These are phyloP conservation scores for Nomada fabriciana DNA, from an alignment of 2,888 invertebrate genomes.

Conservation along the genomic window DNA sequence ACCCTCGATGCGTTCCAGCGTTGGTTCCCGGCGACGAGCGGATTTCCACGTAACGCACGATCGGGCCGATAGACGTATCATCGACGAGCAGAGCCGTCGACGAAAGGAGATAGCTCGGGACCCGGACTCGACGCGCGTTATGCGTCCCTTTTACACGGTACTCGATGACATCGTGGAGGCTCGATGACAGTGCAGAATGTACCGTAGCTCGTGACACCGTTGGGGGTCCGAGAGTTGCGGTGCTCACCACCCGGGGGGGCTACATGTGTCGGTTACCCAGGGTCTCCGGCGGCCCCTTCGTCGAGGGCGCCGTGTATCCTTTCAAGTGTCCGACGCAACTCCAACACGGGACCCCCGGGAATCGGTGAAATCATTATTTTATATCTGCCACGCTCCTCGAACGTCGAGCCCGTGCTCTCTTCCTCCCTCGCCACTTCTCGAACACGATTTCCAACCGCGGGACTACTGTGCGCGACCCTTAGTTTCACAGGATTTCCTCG, in stretches of 20 bases:
- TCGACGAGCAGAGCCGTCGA: neutral
- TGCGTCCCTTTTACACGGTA: conserved; percentile 39
- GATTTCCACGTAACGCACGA: neutral
- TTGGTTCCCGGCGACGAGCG: neutral
- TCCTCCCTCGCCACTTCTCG: neutral
- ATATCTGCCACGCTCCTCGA: conserved; percentile 54
- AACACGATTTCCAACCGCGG: neutral
- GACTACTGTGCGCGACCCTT: no score
- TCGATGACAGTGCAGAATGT: conserved; percentile 81
- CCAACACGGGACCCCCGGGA: conserved; percentile 63
- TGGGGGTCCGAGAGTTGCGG: conserved; percentile 77
- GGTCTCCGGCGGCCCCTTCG: conserved; percentile 44
- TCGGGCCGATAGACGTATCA: neutral
- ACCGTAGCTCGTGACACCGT: conserved; percentile 74
- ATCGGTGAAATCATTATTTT: conserved; percentile 77
- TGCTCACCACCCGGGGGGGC: conserved; percentile 77
- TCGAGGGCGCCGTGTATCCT: conserved; percentile 66
- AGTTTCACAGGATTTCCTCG: no score
- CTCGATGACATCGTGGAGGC: conserved; percentile 63
- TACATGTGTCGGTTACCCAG: conserved; percentile 80
- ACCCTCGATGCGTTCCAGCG: neutral
- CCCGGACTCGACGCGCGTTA: neutral
- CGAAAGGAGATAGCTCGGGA: neutral
- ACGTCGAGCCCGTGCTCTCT: neutral
- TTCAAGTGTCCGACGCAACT: conserved; percentile 78